Conservation (phyloP, 2,797 vertebrate genomes). For the Hydrophis major region DNA sequence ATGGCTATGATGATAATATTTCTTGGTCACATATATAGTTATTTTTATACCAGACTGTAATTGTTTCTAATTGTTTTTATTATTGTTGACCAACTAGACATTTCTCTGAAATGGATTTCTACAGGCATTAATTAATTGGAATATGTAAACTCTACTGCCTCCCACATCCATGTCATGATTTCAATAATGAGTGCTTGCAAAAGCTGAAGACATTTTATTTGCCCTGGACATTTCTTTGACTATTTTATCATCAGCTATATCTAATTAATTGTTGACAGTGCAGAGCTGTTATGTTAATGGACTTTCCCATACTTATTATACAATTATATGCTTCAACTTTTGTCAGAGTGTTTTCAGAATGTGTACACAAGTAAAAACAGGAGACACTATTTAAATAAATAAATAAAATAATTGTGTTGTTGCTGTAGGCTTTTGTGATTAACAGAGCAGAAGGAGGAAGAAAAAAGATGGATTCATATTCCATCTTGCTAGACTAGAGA, state of each 20-base stretch:
- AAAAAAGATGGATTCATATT: background rate
- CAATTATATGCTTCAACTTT: background rate
- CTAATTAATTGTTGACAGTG: background rate
- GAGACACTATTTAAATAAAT: background rate
- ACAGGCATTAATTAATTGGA: background rate
- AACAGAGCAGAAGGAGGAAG: background rate
- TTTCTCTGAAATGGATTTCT: background rate
- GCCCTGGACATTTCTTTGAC: background rate
- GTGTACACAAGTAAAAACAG: background rate
- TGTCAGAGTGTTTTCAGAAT: background rate
- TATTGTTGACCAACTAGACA: background rate
- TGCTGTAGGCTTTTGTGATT: background rate
- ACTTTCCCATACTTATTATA: background rate
- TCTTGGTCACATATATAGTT: background rate
- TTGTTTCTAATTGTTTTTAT: background rate
- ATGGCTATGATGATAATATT: background rate
- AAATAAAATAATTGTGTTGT: background rate
- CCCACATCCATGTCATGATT: background rate
- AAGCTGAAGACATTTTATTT: background rate
- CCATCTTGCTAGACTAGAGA: background rate
- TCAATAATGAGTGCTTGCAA: background rate
- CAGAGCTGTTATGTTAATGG: background rate
- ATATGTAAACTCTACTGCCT: background rate
- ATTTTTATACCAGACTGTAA: background rate
- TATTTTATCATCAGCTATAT: background rate